Base-by-base conservation (phyloP, 2,797 vertebrate species). In the Sebastolobus alascanus region DNA sequence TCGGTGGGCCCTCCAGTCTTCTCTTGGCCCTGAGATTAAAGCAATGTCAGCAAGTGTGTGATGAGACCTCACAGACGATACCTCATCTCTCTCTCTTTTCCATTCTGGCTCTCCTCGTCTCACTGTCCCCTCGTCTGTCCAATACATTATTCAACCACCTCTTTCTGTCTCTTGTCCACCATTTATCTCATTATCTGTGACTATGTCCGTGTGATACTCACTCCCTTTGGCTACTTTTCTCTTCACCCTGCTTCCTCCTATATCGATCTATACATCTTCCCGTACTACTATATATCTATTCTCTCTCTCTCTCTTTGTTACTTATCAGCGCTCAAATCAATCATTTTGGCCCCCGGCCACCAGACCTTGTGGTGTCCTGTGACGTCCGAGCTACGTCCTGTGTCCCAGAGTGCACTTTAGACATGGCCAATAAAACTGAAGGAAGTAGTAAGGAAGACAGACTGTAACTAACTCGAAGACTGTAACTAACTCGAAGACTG, bases 31-130 rank as follows among this genome's bases (percentile, higher is more conserved):
- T 13, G 80, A 93, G 90, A 94, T 93, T 92, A 92, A 93, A 95
- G 92, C 79, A 63, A 68, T 91, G 92, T 93, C 94, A 93, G 92
- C 89, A 90, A 89, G 93, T 94, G 93, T 94, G 89, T 90, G 92
- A 92, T 93, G 93, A 95, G 92, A 90, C 92, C 93, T 94, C 89
- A 90, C 93, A 94, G 92, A 93, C 86, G 54, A 93, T 87, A 85
- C 84, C 80, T 90, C 83, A 85, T 88, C 79, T 84, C 73, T 82
- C 33, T 79, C 69, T 89, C 83, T 91, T 88, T 92, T 89, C 85
- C 90, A 86, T 84, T 89, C 92, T 90, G 85, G 87, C 67, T 90
- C 79, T 84, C 63, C 80, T 85, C 64, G 58, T 86, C 84, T 87
- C 60, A 68, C 84, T 81, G 89, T 90, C 92, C 82, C 72, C 77